Evolutionary conservation across 2,113 vertebrate genomes (phyloP), one percentile per base, ranked within the genome.

Genomic region (Pteronura brasiliensis): DNA sequence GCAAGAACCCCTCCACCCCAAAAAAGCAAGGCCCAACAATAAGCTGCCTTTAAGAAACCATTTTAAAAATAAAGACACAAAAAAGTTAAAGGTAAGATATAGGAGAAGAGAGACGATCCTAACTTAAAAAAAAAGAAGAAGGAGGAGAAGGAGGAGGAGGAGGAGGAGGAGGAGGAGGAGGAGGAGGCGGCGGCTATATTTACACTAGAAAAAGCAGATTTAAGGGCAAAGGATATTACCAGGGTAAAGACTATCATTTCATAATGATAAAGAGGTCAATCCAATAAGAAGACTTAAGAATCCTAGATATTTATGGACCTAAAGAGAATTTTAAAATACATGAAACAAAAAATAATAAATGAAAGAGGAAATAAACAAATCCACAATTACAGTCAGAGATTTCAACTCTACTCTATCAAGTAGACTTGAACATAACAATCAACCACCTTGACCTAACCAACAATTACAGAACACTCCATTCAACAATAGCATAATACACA

Each of bases 41-140:
- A 67, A 36, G 14, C 9, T 82, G 47, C 34, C 36, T 96, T 47
- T 52, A 74, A 34, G 29, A 91, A 72, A 87, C 17, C 21, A 61
- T 29, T 94, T 49, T 76, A 81, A 86, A 94, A 29, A 93, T 65
- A 90, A 84, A 93, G 23, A 91, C 72, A 86, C 63, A 94, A 93
- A 74, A 47, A 49, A 23, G 12, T 42, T 71, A 76, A 93, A 49
- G 36, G 49, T 79, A 89, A 93, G 90, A 93, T 71, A 79, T 63
- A 61, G 23, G 13, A 36, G 18, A 88, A 74, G 52, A 86, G 23
- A 86, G 34, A 76, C 0, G 4, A 87, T 67, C 20, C 49, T 67
- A 52, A 74, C 63, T 80, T 44, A 4, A 77, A 57, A 84, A 57
- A 84, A 29, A 27, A 36, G 23, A 25, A 23, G 3, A 23, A 59